Conservation (phyloP, 2,888 invertebrate species). For the Ormyrus pomaceus region DNA sequence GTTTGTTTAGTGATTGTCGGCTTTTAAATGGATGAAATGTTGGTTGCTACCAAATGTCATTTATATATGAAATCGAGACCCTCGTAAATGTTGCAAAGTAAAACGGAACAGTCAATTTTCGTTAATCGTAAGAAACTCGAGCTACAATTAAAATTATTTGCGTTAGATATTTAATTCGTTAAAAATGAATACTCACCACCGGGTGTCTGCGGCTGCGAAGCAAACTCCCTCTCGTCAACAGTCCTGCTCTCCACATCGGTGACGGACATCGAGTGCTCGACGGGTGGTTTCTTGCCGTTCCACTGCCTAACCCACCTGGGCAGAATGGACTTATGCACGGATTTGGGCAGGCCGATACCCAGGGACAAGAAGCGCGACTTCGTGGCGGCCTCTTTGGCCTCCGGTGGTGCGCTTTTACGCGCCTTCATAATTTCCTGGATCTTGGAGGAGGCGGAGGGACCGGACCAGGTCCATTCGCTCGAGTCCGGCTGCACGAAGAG, state of each 20-base stretch:
- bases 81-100: too few species aligned
- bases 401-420: slow-evolving; percentile 55
- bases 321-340: slow-evolving; percentile 65
- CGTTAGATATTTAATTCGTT: too few species aligned
- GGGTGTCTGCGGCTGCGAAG: slow-evolving; percentile 59
- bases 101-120: too few species aligned
- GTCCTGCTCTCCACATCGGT: slow-evolving; percentile 60
- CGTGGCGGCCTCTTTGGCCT: slow-evolving; percentile 42
- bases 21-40: too few species aligned
- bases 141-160: too few species aligned
- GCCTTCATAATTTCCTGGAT: slow-evolving; percentile 76
- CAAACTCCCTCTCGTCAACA: slow-evolving; percentile 53
- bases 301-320: slow-evolving; percentile 67
- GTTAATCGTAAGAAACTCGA: too few species aligned
- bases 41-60: too few species aligned
- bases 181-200: slow-evolving; percentile 31
- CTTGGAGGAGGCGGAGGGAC: slow-evolving; percentile 80
- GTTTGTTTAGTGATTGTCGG: neutral
- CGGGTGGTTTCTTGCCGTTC: neutral
- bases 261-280: slow-evolving; percentile 58
- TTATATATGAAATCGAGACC: too few species aligned
- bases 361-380: slow-evolving; percentile 68
- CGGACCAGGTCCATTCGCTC: slow-evolving; percentile 83
- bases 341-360: slow-evolving; percentile 62
- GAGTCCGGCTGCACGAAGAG: slow-evolving; percentile 72